phyloP scores from a whole-genome alignment of 2,888 invertebrate genomes.

The Himalopsyche tibetana region DNA sequence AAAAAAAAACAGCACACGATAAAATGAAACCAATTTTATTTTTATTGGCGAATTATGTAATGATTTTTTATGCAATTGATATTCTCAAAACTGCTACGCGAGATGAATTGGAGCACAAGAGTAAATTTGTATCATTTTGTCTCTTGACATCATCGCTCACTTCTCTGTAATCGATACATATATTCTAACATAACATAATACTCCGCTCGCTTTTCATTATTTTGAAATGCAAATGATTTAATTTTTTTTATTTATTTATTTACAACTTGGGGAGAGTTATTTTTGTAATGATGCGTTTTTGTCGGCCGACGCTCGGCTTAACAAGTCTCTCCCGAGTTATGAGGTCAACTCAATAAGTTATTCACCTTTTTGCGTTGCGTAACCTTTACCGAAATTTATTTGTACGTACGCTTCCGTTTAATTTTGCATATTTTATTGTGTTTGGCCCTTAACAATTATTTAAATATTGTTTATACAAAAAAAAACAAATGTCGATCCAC shows the following conservation, averaged over 20 bases:
- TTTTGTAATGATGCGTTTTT: slow-evolving; percentile 54
- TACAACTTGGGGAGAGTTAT: slow-evolving; percentile 58
- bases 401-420: slow-evolving; percentile 35
- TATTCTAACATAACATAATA: slow-evolving; percentile 56
- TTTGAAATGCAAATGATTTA: slow-evolving; percentile 65
- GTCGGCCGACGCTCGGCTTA: slow-evolving; percentile 54
- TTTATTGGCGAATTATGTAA: no score
- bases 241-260: slow-evolving; percentile 51
- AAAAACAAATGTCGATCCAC: slow-evolving; percentile 13
- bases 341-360: slow-evolving; percentile 56
- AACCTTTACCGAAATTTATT: slow-evolving; percentile 51
- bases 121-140: no score
- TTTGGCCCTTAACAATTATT: slow-evolving; percentile 29
- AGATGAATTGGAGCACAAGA: no score
- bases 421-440: slow-evolving; percentile 35
- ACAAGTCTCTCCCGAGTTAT: slow-evolving; percentile 58
- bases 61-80: no score
- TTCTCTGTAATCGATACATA: neutral
- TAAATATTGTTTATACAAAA: slow-evolving; percentile 13
- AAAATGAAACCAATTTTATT: no score
- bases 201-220: slow-evolving; percentile 64
- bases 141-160: neutral
- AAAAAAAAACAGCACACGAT: no score
- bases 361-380: slow-evolving; percentile 53
- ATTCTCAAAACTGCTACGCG: no score